Conservation (phyloP, 2,113 vertebrate species). For the Spizaetus ornatus region DNA sequence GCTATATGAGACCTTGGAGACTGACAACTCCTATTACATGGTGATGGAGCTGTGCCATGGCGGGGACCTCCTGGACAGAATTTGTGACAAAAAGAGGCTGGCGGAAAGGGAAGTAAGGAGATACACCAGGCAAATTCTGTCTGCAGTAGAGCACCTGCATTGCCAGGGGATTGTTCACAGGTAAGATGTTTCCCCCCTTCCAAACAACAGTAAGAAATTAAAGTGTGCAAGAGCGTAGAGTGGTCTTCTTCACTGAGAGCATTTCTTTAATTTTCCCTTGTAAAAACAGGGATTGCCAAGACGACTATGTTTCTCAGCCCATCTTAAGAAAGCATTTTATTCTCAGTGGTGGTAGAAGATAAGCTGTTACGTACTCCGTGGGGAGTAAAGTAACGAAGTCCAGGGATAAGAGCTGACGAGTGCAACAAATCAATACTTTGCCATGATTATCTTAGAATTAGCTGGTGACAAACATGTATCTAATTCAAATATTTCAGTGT, state of each 20-base stretch:
- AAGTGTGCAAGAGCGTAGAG: background rate
- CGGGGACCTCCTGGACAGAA: constrained; percentile 82
- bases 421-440: background rate
- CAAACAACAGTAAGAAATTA: background rate
- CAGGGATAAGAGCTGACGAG: background rate
- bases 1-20: constrained; percentile 83
- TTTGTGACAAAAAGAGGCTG: constrained; percentile 80
- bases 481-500: background rate
- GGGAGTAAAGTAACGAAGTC: background rate
- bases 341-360: background rate
- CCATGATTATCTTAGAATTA: background rate
- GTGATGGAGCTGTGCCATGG: constrained; percentile 82
- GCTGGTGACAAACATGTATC: background rate
- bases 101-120: constrained; percentile 78
- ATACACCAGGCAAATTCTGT: constrained; percentile 81
- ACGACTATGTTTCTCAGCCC: background rate
- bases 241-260: background rate
- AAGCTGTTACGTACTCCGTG: background rate
- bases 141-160: constrained; percentile 79
- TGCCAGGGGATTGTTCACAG: constrained; percentile 80
- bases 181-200: constrained; percentile 24
- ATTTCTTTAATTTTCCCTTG: background rate
- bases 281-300: background rate
- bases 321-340: background rate
- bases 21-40: constrained; percentile 85